Conservation (phyloP, 2,113 vertebrate species). For the Equus przewalskii region DNA sequence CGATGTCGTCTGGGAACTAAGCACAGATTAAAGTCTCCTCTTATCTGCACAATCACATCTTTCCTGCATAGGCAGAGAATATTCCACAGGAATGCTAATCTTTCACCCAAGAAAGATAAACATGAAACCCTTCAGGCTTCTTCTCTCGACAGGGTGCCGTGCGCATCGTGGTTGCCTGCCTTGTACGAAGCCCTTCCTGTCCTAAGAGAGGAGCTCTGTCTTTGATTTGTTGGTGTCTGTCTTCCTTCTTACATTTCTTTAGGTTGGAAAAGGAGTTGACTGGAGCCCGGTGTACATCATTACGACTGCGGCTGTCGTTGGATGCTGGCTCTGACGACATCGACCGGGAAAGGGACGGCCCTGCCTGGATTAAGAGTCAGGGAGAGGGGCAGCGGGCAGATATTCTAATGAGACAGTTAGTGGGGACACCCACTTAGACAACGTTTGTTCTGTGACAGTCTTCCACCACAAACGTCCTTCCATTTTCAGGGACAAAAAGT, state of each 20-base stretch:
- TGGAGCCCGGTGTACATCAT: fast-evolving
- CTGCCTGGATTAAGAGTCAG: fast-evolving
- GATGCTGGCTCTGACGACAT: fast-evolving
- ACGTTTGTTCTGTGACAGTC: fast-evolving
- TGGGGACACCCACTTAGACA: fast-evolving
- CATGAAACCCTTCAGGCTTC: no score
- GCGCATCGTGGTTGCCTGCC: fast-evolving
- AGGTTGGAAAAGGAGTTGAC: not conserved
- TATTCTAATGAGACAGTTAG: not conserved
- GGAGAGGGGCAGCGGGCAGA: fast-evolving
- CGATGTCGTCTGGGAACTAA: fast-evolving
- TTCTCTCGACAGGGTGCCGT: no score
- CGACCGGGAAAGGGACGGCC: fast-evolving
- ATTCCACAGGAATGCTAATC: fast-evolving
- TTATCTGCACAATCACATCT: no score
- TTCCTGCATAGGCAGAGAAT: no score
- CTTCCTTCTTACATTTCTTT: fast-evolving
- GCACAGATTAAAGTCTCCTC: not conserved
- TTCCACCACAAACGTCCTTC: fast-evolving
- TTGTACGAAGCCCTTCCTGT: fast-evolving
- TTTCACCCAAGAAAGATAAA: not conserved
- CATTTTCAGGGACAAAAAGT: fast-evolving
- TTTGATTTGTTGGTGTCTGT: fast-evolving
- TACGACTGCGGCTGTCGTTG: fast-evolving
- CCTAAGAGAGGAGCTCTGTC: fast-evolving